phyloP scores from a whole-genome alignment of 2,888 invertebrate species.

The Ochropleura plecta region DNA sequence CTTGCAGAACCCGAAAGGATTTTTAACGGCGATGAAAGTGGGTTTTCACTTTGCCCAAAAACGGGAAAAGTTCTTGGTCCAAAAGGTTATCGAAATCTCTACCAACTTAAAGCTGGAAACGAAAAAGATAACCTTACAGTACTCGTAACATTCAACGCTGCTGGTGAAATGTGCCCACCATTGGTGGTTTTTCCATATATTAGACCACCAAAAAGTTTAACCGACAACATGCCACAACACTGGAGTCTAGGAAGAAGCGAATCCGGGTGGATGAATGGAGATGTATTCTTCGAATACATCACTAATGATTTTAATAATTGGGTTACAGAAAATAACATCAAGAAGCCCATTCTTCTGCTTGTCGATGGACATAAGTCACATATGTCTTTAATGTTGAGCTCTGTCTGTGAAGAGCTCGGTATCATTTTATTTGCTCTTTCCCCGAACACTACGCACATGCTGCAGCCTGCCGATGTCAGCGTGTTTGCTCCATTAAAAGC shows the following conservation, averaged over 20 bases:
- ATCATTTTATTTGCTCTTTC: slow-evolving; percentile 55
- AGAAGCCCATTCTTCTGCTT: slow-evolving; percentile 58
- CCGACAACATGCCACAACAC: slow-evolving; percentile 49
- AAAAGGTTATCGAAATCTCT: no score
- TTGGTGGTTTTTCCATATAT: neutral
- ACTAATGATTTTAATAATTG: neutral
- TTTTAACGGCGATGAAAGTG: no score
- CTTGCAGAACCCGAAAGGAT: slow-evolving; percentile 4
- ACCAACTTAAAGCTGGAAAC: no score
- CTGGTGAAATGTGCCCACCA: no score
- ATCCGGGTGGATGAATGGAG: slow-evolving; percentile 61
- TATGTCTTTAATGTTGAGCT: slow-evolving; percentile 4
- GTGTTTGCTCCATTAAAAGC: slow-evolving; percentile 51
- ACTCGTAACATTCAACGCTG: no score
- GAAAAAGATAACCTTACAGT: no score
- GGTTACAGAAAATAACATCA: neutral
- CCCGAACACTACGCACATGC: no score
- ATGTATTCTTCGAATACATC: neutral
- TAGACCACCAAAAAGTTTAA: slow-evolving; percentile 33
- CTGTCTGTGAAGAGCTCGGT: slow-evolving; percentile 8
- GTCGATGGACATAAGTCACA: slow-evolving; percentile 62
- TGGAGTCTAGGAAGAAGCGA: slow-evolving; percentile 60
- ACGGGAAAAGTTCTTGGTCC: no score
- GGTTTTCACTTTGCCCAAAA: no score
- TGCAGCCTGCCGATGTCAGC: slow-evolving; percentile 49